Conservation (phyloP, 1,140 invertebrate species). For the Eupristina koningsbergeri region DNA sequence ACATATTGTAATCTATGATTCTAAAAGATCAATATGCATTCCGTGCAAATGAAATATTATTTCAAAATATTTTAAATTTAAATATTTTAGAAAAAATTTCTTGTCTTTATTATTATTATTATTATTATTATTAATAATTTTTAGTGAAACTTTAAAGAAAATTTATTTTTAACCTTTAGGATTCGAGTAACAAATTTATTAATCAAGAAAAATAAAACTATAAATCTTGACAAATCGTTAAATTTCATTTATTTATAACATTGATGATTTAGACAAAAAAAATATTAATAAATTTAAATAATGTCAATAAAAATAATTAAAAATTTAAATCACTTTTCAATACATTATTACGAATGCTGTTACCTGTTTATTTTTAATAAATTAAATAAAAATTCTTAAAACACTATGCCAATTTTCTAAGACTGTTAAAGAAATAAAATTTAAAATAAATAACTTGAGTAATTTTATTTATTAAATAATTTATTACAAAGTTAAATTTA, state of each 20-base stretch:
- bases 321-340: not conserved
- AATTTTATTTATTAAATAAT: not conserved
- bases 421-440: not conserved
- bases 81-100: too few relatives aligned
- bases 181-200: not conserved
- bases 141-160: not conserved
- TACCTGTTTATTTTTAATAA: not conserved
- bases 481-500: not conserved
- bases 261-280: constrained; percentile 19
- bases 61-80: too few relatives aligned
- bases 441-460: not conserved
- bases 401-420: not conserved
- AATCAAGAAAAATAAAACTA: not conserved
- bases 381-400: not conserved
- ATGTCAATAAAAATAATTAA: not conserved
- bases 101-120: too few relatives aligned
- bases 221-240: too few relatives aligned
- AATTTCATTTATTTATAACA: constrained; percentile 16
- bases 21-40: too few relatives aligned
- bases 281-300: not conserved
- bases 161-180: not conserved
- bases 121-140: not conserved
- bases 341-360: not conserved
- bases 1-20: too few relatives aligned
- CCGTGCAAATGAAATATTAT: too few relatives aligned